Evolutionary conservation across 2,888 invertebrate genomes (phyloP).

Genomic region (Limnephilus rhombicus): DNA sequence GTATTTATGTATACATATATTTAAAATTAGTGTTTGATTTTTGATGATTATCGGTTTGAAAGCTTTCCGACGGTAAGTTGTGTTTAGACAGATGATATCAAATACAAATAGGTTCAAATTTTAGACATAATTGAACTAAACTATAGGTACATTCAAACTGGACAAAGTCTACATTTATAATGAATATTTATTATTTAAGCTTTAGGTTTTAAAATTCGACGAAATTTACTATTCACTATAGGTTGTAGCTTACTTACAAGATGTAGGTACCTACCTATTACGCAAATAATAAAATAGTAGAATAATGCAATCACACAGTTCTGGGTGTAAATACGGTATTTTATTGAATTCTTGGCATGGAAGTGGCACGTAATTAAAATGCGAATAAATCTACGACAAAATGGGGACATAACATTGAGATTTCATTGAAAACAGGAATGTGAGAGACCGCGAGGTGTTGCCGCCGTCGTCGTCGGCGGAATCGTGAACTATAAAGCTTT

Average conservation of each 20-base stretch:
- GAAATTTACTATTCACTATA: neutral
- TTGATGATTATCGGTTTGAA: neutral
- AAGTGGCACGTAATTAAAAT: slow-evolving; percentile 68
- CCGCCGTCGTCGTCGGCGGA: slow-evolving; percentile 25
- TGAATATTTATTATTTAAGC: too few relatives aligned
- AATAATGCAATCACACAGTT: slow-evolving; percentile 21
- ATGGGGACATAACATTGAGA: slow-evolving; percentile 60
- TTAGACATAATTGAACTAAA: neutral
- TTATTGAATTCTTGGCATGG: slow-evolving; percentile 52
- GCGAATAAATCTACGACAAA: slow-evolving; percentile 55
- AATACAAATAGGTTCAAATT: neutral
- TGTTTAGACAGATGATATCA: neutral
- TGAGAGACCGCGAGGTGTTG: neutral
- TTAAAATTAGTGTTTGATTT: neutral
- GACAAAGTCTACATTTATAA: neutral
- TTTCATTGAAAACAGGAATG: slow-evolving; percentile 15
- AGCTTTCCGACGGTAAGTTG: neutral
- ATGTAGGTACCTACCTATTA: neutral
- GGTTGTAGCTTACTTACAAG: neutral
- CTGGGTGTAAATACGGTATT: slow-evolving; percentile 20
- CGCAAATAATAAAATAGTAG: slow-evolving; percentile 9
- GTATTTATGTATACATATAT: neutral
- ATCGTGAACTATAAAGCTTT: slow-evolving; percentile 39
- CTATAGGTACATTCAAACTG: neutral
- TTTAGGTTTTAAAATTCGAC: neutral